Conservation (phyloP, 2,113 vertebrate species). For the Chaenogobius annularis region DNA sequence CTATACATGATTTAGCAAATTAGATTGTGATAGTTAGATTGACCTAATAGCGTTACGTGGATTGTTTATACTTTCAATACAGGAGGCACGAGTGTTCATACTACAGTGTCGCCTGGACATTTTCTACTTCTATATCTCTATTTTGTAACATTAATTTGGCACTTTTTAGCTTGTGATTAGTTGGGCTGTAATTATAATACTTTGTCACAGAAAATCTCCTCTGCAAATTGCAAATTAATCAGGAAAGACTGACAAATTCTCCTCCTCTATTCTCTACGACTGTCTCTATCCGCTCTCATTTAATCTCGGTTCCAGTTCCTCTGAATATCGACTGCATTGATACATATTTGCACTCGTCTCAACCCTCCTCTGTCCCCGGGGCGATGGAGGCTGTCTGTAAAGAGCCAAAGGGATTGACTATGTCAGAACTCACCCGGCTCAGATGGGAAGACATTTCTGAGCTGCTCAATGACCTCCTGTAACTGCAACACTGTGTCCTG, state of each 20-base stretch:
- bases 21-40: too few relatives aligned
- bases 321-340: slow-evolving; percentile 42
- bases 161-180: slow-evolving; percentile 2
- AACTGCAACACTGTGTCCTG: slow-evolving; percentile 92
- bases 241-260: slow-evolving; percentile 13
- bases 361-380: slow-evolving; percentile 29
- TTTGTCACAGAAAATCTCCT: slow-evolving; percentile 36
- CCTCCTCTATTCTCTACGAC: slow-evolving; percentile 12
- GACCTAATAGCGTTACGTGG: too few relatives aligned
- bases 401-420: not conserved
- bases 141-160: not conserved
- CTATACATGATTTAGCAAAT: too few relatives aligned
- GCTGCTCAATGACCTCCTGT: slow-evolving; percentile 97
- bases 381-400: slow-evolving; percentile 10
- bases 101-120: not conserved
- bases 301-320: slow-evolving; percentile 24
- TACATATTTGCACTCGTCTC: slow-evolving; percentile 57
- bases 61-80: not conserved
- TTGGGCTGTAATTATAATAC: not conserved
- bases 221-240: slow-evolving; percentile 50
- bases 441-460: slow-evolving; percentile 91
- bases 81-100: not conserved
- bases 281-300: slow-evolving; percentile 9
- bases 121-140: not conserved
- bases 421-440: slow-evolving; percentile 66